Evolutionary conservation across 2,113 vertebrate species (phyloP).

Genomic region (Rhinolophus sinicus): DNA sequence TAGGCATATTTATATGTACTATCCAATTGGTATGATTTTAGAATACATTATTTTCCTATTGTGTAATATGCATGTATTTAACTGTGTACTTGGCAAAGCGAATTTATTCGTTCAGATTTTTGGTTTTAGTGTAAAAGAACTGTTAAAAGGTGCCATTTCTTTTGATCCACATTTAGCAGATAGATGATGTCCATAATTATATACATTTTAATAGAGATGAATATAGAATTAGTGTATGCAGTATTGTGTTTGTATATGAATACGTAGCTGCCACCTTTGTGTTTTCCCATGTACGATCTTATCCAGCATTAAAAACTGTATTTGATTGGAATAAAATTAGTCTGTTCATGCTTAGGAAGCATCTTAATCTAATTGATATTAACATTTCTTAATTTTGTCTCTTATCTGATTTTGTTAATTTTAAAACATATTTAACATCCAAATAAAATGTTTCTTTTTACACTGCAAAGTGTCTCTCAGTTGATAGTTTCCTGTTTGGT

Average conservation of each 20-base stretch:
- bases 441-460: slow-evolving; percentile 39
- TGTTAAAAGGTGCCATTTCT: slow-evolving; percentile 3
- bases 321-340: background rate
- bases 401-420: slow-evolving; percentile 30
- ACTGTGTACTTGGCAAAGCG: background rate
- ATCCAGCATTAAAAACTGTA: background rate
- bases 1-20: background rate
- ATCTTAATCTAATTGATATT: slow-evolving; percentile 39
- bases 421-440: slow-evolving; percentile 7
- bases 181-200: background rate
- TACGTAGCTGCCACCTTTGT: background rate
- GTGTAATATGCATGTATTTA: background rate
- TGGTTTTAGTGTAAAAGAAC: slow-evolving; percentile 26
- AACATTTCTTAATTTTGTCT: slow-evolving; percentile 46
- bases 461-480: background rate
- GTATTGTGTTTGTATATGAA: background rate
- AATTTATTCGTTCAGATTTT: background rate
- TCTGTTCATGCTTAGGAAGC: slow-evolving; percentile 34
- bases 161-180: background rate
- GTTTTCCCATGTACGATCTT: background rate
- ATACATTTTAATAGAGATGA: background rate
- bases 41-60: background rate
- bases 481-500: background rate
- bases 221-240: background rate
- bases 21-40: background rate